Evolutionary conservation across 2,113 vertebrate species (phyloP), one percentile per base, ranked within the genome.

Genomic region (Cynocephalus volans): DNA sequence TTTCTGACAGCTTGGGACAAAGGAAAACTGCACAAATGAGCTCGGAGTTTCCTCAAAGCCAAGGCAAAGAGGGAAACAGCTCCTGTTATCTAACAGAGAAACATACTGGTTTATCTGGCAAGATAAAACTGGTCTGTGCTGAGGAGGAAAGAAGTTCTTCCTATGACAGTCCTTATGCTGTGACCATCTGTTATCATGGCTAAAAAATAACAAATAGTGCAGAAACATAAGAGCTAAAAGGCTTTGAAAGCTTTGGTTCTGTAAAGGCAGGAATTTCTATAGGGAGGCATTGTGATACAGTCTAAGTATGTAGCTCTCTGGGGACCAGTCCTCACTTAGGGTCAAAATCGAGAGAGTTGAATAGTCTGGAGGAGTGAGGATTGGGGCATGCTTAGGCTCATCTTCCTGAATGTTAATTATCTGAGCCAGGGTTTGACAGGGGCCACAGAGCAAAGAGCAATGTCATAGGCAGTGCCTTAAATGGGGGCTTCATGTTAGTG

Each of bases 311-410:
- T 48, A 17, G 31, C 62, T 79, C 73, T 70, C 41, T 41, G 50
- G 60, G 86, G 33, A 77, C 31, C 77, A 24, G 33, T 8, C 60
- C 72, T 72, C 9, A 1, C 33, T 14, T 15, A 41, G 24, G 17
- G 19, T 50, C 64, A 45, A 0, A 41, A 6, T 23, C 14, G 12
- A n/a, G 72, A 64, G 80, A 81, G 58, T 12, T 0, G 0, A 12
- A 13, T 26, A 17, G 48, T 69, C 76, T 7, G 13, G 33, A 2
- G 33, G 23, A 48, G 4, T 14, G 36, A 45, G 36, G 24, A 1
- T 0, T 2, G 36, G 62, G 31, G 21, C 3, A 0, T 4, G 50
- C 15, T 11, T 11, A 8, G 90, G 14, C 65, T 41, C 3, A 6
- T 18, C 48, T 48, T 69, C 62, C 10, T 15, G 50, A 45, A 6